Evolutionary conservation across 1,140 invertebrate species (phyloP).

Genomic region (Drosophila nebulosa): DNA sequence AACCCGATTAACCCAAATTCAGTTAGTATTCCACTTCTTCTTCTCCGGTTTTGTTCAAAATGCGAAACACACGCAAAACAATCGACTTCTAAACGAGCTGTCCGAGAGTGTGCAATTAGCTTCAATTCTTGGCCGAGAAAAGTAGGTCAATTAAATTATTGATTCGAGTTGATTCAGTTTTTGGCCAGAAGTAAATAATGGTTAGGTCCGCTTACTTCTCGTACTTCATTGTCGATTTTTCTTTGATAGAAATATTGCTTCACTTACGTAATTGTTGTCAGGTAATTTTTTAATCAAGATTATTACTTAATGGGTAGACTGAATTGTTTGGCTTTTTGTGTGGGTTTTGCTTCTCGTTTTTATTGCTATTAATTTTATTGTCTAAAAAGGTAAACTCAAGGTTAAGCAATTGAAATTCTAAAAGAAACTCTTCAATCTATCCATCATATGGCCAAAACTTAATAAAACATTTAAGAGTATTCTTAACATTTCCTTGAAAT

Average conservation of each 20-base stretch:
- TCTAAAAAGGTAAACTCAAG: neutral
- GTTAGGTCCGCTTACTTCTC: neutral
- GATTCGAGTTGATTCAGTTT: constrained; percentile 16
- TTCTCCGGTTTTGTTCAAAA: neutral
- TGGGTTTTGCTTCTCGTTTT: neutral
- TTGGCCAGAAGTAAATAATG: neutral
- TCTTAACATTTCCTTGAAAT: neutral
- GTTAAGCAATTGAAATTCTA: neutral
- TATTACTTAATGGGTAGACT: neutral
- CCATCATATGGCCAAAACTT: too few relatives aligned
- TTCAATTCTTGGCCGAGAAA: constrained; percentile 8
- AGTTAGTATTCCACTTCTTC: constrained; percentile 7
- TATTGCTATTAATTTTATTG: neutral
- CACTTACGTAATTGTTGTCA: constrained; percentile 38
- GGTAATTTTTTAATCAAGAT: constrained; percentile 44
- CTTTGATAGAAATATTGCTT: constrained; percentile 26
- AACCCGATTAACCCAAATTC: constrained; percentile 25
- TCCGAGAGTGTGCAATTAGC: constrained; percentile 29
- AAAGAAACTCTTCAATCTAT: too few relatives aligned
- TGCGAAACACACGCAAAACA: constrained; percentile 20
- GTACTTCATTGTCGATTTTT: neutral
- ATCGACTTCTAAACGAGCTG: constrained; percentile 8
- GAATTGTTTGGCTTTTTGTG: neutral
- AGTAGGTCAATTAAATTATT: constrained; percentile 54
- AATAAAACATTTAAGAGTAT: too few relatives aligned